phyloP scores from a whole-genome alignment of 2,888 invertebrate species.

The Polydesmus complanatus region DNA sequence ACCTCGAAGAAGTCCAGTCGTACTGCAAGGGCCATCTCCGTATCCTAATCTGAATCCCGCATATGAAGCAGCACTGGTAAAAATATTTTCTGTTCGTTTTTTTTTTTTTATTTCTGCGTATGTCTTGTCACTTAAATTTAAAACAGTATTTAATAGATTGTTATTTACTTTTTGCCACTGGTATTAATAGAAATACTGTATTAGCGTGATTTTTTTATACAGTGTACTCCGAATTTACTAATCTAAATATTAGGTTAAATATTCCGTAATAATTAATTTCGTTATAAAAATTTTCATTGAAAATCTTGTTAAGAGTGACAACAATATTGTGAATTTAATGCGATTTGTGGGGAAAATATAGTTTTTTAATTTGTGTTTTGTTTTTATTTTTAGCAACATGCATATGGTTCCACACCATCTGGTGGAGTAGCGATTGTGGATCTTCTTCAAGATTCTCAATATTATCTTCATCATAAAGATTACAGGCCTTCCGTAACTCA shows the following conservation, averaged over 20 bases:
- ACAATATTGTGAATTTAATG: no score
- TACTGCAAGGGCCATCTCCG: slow-evolving; percentile 14
- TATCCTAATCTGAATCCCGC: slow-evolving; percentile 17
- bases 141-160: neutral
- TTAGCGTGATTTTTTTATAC: no score
- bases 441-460: slow-evolving; percentile 22
- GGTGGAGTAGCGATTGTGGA: slow-evolving; percentile 24
- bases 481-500: slow-evolving; percentile 13
- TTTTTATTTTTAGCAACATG: no score
- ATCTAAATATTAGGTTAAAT: no score
- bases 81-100: neutral
- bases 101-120: neutral
- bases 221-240: no score
- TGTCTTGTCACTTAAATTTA: neutral
- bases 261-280: no score
- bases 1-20: slow-evolving; percentile 16
- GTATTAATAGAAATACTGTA: no score
- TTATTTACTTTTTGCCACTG: neutral
- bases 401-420: slow-evolving; percentile 17
- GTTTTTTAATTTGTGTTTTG: neutral
- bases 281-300: no score
- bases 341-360: neutral
- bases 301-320: no score
- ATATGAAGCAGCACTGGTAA: neutral
- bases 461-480: slow-evolving; percentile 22